Conservation (phyloP, 2,888 invertebrate species). For the Villa cingulata region DNA sequence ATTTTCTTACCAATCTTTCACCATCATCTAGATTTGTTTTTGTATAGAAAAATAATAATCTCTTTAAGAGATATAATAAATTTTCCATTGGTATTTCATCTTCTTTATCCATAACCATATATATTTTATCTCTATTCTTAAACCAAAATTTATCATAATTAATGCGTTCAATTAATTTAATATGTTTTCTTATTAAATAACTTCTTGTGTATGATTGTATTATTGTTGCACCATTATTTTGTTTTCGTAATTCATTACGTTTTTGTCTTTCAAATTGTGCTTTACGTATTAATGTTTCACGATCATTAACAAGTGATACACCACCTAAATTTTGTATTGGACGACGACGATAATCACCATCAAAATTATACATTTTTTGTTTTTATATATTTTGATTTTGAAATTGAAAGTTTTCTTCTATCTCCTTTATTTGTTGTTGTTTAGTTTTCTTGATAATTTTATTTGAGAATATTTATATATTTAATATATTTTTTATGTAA, state of each 20-base stretch:
- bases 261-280: constrained; percentile 76
- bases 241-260: constrained; percentile 67
- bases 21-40: constrained; percentile 45
- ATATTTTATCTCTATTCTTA: constrained; percentile 36
- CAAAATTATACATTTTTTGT: constrained; percentile 56
- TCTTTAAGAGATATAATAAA: constrained; percentile 45
- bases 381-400: neutral
- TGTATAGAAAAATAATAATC: constrained; percentile 67
- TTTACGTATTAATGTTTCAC: constrained; percentile 60
- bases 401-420: neutral
- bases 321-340: constrained; percentile 85
- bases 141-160: constrained; percentile 53
- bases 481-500: too few species aligned
- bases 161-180: constrained; percentile 50
- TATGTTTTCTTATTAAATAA: constrained; percentile 52
- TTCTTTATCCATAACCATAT: constrained; percentile 21
- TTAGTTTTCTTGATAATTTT: too few species aligned
- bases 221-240: constrained; percentile 60
- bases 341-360: constrained; percentile 75
- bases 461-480: too few species aligned
- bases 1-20: constrained; percentile 49
- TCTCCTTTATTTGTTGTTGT: too few species aligned
- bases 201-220: constrained; percentile 72
- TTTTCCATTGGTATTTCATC: constrained; percentile 22
- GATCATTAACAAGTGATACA: constrained; percentile 56